Evolutionary conservation across 2,113 vertebrate species (phyloP).

Genomic region (Stercorarius parasiticus): DNA sequence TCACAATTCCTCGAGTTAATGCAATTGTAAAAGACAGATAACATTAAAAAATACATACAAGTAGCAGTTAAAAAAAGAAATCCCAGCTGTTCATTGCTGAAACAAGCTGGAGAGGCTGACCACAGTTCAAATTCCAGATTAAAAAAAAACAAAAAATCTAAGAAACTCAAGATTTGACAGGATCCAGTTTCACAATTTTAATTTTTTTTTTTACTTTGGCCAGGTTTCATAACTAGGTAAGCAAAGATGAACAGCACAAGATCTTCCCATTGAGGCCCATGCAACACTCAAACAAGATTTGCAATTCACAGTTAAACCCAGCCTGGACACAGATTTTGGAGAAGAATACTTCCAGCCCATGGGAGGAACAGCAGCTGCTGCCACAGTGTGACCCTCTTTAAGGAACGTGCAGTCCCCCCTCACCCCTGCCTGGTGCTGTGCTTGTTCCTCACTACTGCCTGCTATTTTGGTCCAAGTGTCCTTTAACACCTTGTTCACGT

Average conservation of each 20-base stretch:
- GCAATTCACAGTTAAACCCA: background rate
- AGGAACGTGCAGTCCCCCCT: background rate
- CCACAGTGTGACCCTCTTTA: background rate
- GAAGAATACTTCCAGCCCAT: background rate
- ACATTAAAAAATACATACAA: background rate
- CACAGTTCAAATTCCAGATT: background rate
- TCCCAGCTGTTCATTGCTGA: background rate
- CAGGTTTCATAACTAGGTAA: background rate
- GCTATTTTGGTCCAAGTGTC: background rate
- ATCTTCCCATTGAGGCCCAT: background rate
- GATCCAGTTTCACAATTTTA: background rate
- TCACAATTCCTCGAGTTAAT: background rate
- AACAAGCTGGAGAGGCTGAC: background rate
- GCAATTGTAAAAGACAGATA: background rate
- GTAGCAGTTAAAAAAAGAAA: background rate
- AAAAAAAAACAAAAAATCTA: background rate
- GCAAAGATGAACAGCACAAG: background rate
- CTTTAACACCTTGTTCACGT: background rate
- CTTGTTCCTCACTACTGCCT: background rate
- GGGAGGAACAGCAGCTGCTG: background rate
- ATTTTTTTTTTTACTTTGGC: background rate
- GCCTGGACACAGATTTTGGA: background rate
- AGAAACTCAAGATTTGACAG: background rate
- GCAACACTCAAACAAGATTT: background rate
- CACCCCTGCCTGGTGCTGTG: rapidly evolving